These are phyloP conservation scores for Rhea americana DNA, from an alignment of 2,113 vertebrate species.

Conservation along the genomic window DNA sequence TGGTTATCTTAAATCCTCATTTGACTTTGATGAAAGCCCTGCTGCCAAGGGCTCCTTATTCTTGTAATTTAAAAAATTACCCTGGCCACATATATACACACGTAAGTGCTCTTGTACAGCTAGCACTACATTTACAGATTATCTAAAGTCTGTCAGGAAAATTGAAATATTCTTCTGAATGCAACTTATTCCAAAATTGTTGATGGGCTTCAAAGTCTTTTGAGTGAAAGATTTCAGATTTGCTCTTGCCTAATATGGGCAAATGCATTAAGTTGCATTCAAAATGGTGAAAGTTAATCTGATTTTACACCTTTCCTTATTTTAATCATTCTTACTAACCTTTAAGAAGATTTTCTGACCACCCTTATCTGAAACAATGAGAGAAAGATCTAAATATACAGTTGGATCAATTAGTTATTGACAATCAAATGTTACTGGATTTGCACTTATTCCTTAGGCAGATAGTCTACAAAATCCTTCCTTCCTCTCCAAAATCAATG, in stretches of 20 bases:
- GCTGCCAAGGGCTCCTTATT: not conserved
- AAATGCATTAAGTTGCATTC: not conserved
- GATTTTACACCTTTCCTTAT: not conserved
- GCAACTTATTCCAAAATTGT: not conserved
- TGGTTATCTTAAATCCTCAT: not conserved
- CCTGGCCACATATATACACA: not conserved
- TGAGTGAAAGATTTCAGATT: not conserved
- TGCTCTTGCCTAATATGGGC: not conserved
- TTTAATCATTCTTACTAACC: slow-evolving; percentile 35
- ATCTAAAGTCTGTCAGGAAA: not conserved
- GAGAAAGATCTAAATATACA: too few species aligned
- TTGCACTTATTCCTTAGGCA: too few species aligned
- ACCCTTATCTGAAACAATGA: too few species aligned
- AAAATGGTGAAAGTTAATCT: not conserved
- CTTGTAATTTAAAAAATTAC: not conserved
- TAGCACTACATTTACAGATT: too few species aligned
- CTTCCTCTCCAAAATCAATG: too few species aligned
- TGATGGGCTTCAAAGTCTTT: not conserved
- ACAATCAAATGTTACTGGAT: too few species aligned
- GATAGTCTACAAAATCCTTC: too few species aligned
- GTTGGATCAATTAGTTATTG: too few species aligned
- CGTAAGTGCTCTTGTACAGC: too few species aligned
- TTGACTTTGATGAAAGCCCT: not conserved
- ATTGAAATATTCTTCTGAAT: not conserved
- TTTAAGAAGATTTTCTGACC: slow-evolving; percentile 18